Conservation (phyloP, 2,888 invertebrate genomes). For the Griposia aprilina region DNA sequence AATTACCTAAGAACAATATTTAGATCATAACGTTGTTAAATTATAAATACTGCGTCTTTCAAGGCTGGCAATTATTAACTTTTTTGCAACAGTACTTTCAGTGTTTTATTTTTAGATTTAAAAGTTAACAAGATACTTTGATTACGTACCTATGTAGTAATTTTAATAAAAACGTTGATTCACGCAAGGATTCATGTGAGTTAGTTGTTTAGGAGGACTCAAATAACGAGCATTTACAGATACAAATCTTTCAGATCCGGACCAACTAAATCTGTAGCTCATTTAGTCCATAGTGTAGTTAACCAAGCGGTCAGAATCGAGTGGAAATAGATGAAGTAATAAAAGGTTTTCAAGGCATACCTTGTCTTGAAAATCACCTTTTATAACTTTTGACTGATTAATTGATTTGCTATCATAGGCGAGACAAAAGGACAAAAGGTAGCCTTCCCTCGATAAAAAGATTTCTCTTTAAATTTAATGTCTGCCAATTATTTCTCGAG, state of each 20-base stretch:
- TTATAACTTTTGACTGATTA: too few relatives aligned
- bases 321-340: neutral
- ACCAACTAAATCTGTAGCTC: neutral
- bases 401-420: too few relatives aligned
- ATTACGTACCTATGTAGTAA: neutral
- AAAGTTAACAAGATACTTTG: neutral
- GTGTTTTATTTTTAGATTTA: neutral
- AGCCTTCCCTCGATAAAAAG: too few relatives aligned
- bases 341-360: too few relatives aligned
- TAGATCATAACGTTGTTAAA: conserved; percentile 48
- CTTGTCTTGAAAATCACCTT: too few relatives aligned
- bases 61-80: conserved; percentile 11
- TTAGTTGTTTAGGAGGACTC: too few relatives aligned
- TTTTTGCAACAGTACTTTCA: conserved; percentile 12
- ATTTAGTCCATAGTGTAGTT: neutral
- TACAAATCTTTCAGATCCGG: conserved; percentile 8
- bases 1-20: conserved; percentile 42
- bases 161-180: neutral
- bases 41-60: conserved; percentile 41
- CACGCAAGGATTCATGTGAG: neutral
- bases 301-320: neutral
- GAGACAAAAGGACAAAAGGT: too few relatives aligned
- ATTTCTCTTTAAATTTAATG: too few relatives aligned
- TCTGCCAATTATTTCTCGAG: too few relatives aligned
- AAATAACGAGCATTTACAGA: conserved; percentile 6